A percentile compares a stretch with the other conserved stretches of the same genome.
Conservation (phyloP, 2,113 vertebrate species). For the Gymnogyps californianus region DNA sequence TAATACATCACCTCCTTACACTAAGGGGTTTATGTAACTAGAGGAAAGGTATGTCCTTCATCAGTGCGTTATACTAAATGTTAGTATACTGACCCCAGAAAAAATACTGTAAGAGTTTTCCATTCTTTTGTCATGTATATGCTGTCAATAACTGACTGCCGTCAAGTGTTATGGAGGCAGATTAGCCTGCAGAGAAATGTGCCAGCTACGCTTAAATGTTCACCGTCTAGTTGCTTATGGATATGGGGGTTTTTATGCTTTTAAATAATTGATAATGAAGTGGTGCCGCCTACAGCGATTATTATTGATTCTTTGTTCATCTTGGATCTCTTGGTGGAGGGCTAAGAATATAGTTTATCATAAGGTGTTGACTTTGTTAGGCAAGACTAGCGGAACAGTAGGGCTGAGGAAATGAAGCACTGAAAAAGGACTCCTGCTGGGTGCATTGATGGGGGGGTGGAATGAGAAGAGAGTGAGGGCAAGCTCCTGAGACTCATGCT, state of each 20-base stretch:
- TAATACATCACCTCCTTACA: constrained; percentile 10
- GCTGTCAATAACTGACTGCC: not conserved
- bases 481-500: not conserved
- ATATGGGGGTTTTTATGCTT: not conserved
- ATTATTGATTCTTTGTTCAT: not conserved
- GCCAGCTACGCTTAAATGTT: not conserved
- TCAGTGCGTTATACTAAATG: not conserved
- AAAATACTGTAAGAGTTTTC: not conserved
- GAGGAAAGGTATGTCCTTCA: constrained; percentile 29
- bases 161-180: not conserved
- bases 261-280: constrained; percentile 49
- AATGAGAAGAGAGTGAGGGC: not conserved
- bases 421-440: not conserved
- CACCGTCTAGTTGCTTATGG: not conserved
- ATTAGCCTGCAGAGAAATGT: not conserved
- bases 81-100: not conserved
- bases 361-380: not conserved
- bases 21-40: constrained; percentile 40
- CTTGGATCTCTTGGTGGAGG: not conserved
- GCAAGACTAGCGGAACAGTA: not conserved
- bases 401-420: not conserved
- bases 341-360: not conserved
- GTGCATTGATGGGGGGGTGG: not conserved
- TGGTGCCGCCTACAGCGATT: not conserved
- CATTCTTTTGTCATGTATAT: not conserved